Percentiles rank a stretch among this genome's conserved stretches.
phyloP scores from a whole-genome alignment of 2,113 vertebrate species.

The Amphiprion ocellaris region DNA sequence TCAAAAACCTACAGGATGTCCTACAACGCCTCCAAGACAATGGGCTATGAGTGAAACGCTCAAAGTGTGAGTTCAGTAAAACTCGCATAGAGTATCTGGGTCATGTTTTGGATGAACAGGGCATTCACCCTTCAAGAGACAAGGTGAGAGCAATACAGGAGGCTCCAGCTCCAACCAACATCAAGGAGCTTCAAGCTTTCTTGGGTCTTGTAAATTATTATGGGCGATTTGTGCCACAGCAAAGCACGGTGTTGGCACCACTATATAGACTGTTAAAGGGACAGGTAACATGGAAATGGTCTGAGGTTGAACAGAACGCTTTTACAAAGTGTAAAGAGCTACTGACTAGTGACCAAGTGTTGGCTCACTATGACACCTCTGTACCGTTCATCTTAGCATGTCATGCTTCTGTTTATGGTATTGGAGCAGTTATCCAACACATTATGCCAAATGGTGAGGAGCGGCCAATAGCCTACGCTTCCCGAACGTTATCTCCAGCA shows the following conservation, averaged over 20 bases:
- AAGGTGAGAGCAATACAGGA: conserved; percentile 32
- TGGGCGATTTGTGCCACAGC: conserved; percentile 17
- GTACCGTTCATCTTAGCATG: conserved; percentile 28
- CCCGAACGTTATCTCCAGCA: not conserved
- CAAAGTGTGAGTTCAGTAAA: conserved; percentile 7
- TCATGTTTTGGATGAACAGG: not conserved
- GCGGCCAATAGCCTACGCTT: not conserved
- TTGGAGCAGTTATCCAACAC: conserved; percentile 31
- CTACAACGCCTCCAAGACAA: conserved; percentile 14
- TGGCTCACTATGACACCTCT: conserved; percentile 2
- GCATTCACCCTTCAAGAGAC: not conserved
- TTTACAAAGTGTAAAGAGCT: not conserved
- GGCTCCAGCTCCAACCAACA: conserved; percentile 4
- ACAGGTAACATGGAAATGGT: not conserved
- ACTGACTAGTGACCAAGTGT: not conserved
- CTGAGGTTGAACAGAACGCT: not conserved
- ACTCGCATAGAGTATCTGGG: not conserved
- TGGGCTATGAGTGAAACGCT: not conserved
- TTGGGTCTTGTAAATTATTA: conserved; percentile 33
- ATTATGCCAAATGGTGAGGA: conserved; percentile 5
- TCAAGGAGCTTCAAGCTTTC: conserved; percentile 15
- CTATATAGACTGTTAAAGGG: not conserved
- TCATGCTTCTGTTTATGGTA: conserved; percentile 30
- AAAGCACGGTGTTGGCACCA: not conserved
- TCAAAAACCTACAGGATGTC: not conserved